A percentile compares a stretch with the other conserved stretches of the same genome.
Conservation (phyloP, 2,888 invertebrate genomes). For the Thecocarcelia acutangulata region DNA sequence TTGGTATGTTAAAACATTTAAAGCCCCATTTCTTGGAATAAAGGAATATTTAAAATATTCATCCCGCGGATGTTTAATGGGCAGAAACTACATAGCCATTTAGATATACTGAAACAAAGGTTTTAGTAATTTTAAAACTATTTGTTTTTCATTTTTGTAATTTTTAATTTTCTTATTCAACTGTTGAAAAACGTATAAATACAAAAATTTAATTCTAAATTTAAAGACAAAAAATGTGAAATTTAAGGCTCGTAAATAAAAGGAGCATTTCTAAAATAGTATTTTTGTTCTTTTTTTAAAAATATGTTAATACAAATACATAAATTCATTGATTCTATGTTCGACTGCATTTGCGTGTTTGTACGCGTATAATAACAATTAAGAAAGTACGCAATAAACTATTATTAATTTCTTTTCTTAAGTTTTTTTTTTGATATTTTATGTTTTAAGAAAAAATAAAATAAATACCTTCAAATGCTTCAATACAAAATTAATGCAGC, state of each 20-base stretch:
- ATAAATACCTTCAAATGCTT: slow-evolving; percentile 52
- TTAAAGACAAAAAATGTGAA: background rate
- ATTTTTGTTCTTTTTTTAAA: slow-evolving; percentile 39
- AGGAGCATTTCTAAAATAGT: slow-evolving; percentile 39
- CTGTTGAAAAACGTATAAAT: slow-evolving; percentile 37
- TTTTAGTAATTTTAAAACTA: slow-evolving; percentile 58
- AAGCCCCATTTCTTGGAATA: slow-evolving; percentile 89
- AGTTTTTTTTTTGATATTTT: slow-evolving; percentile 54
- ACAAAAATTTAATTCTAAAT: slow-evolving; percentile 10
- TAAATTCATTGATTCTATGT: background rate
- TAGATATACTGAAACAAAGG: slow-evolving; percentile 48
- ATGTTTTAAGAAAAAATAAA: slow-evolving; percentile 30
- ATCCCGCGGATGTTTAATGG: slow-evolving; percentile 41
- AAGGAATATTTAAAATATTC: background rate
- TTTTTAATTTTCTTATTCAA: slow-evolving; percentile 10
- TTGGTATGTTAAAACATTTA: slow-evolving; percentile 98
- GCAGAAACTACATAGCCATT: slow-evolving; percentile 38
- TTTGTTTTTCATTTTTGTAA: slow-evolving; percentile 20
- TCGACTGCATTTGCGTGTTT: slow-evolving; percentile 41
- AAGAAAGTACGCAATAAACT: slow-evolving; percentile 51
- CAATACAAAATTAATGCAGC: slow-evolving; percentile 23
- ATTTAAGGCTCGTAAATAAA: slow-evolving; percentile 1
- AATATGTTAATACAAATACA: slow-evolving; percentile 29
- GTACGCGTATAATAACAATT: slow-evolving; percentile 18
- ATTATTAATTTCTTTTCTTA: slow-evolving; percentile 45